Evolutionary conservation across 1,140 invertebrate genomes (phyloP).

Genomic region (Drosophila pectinifera): DNA sequence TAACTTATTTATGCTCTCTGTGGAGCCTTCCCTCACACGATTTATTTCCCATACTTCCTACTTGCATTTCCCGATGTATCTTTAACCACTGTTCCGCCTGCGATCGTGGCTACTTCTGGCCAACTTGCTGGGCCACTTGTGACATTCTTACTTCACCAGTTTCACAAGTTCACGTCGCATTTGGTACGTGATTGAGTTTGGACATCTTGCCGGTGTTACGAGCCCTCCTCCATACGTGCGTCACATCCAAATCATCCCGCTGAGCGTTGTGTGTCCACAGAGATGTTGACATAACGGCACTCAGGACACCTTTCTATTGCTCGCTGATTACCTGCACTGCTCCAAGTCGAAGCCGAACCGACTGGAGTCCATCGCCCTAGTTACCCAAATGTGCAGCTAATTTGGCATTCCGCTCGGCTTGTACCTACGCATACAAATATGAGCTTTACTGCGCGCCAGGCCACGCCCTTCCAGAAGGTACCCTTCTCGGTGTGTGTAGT

Average conservation of each 20-base stretch:
- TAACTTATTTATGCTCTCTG: not conserved
- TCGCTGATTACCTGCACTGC: constrained; percentile 2
- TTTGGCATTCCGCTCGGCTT: constrained; percentile 43
- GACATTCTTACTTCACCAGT: constrained; percentile 54
- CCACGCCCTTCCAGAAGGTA: constrained; percentile 21
- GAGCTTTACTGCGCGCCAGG: constrained; percentile 6
- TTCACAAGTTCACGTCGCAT: constrained; percentile 50
- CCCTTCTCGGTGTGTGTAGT: not conserved
- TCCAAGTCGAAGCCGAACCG: not conserved
- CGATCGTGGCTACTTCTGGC: constrained; percentile 15
- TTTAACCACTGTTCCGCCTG: not conserved
- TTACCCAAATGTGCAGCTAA: constrained; percentile 45
- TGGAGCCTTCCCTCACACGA: not conserved
- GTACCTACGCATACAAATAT: no score
- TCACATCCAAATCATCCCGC: constrained; percentile 35
- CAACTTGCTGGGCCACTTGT: constrained; percentile 18
- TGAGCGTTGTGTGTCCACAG: constrained; percentile 17
- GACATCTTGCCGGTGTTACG: constrained; percentile 40
- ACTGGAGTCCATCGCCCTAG: constrained; percentile 40
- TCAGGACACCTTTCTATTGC: constrained; percentile 53
- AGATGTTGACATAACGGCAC: constrained; percentile 66
- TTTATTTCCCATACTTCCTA: not conserved
- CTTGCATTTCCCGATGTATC: no score
- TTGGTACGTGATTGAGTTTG: constrained; percentile 52
- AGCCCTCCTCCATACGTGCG: constrained; percentile 46